Conservation (phyloP, 2,797 vertebrate species). For the Moxostoma hubbsi region DNA sequence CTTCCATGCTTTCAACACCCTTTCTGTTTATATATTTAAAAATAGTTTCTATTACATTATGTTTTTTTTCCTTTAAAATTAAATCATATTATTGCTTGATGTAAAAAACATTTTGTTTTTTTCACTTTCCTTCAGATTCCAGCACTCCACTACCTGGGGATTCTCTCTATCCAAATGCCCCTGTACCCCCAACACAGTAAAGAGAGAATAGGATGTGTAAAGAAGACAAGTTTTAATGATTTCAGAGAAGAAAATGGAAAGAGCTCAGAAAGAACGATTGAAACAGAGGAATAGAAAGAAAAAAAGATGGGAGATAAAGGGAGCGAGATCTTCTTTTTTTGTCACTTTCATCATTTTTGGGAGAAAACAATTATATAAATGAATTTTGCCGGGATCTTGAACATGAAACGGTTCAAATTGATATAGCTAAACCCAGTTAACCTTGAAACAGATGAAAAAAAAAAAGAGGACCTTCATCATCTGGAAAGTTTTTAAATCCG, state of each 20-base stretch:
- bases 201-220: conserved; percentile 33
- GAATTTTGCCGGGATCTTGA: conserved; percentile 43
- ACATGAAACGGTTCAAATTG: conserved; percentile 34
- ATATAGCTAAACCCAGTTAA: conserved; percentile 27
- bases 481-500: conserved; percentile 14
- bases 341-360: conserved; percentile 49
- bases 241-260: too few relatives aligned
- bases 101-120: not conserved
- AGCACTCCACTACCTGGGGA: conserved; percentile 81
- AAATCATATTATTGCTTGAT: not conserved
- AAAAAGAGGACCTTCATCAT: conserved; percentile 24
- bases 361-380: conserved; percentile 43
- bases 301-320: conserved; percentile 39
- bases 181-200: conserved; percentile 89
- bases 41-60: too few relatives aligned
- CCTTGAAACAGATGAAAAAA: conserved; percentile 24
- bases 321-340: conserved; percentile 34
- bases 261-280: not conserved
- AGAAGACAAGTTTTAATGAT: too few relatives aligned
- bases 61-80: not conserved
- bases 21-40: too few relatives aligned
- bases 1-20: too few relatives aligned
- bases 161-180: conserved; percentile 80
- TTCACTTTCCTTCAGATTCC: conserved; percentile 78
- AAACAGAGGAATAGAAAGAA: conserved; percentile 25